These are phyloP conservation scores for Halcyon badia DNA, from an alignment of 2,797 vertebrate genomes.

Conservation along the genomic window DNA sequence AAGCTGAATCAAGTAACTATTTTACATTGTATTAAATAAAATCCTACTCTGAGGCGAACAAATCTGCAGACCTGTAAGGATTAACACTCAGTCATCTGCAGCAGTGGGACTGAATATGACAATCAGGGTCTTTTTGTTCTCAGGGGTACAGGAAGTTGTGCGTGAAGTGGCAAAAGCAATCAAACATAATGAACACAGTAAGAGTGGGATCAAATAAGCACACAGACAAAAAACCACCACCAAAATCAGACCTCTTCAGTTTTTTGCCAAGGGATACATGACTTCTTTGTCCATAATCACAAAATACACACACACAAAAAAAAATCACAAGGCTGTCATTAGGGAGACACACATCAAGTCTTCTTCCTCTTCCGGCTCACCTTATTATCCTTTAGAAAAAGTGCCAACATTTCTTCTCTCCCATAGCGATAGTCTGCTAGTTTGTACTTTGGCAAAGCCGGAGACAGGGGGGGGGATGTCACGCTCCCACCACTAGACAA, in stretches of 20 bases:
- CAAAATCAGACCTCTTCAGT: neutral
- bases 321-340: neutral
- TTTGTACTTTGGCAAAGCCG: conserved; percentile 98
- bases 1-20: neutral
- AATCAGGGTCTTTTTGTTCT: neutral
- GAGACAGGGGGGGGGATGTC: conserved; percentile 96
- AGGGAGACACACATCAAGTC: neutral
- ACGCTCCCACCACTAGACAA: conserved; percentile 92
- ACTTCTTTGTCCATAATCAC: neutral
- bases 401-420: conserved; percentile 99
- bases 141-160: neutral
- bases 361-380: conserved; percentile 74
- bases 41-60: neutral
- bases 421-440: conserved; percentile 99
- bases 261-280: neutral
- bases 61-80: conserved; percentile 10
- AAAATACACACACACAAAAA: too few relatives aligned
- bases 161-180: neutral
- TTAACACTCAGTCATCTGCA: neutral
- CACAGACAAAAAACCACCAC: neutral
- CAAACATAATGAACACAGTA: neutral
- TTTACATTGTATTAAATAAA: neutral
- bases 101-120: neutral
- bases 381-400: conserved; percentile 99
- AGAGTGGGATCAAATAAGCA: neutral